Base-by-base conservation (phyloP, 2,888 invertebrate species). In the Galerucella pusilla region DNA sequence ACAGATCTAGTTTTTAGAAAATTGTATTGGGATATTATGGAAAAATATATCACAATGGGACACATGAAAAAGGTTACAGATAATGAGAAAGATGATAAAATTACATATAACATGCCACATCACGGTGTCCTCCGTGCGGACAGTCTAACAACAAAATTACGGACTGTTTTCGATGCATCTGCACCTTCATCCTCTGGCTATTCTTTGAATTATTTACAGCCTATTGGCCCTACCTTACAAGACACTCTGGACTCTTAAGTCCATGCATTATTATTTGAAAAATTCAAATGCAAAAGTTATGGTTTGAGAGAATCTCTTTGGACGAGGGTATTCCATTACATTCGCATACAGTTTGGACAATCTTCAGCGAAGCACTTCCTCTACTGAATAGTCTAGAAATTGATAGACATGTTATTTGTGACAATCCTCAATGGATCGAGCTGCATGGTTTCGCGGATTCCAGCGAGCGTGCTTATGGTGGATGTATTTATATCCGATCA, bases 231-330 rank as follows among this genome's bases (percentile, higher is more conserved):
- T 20, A 20, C 20, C 0, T 20, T 20, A 20, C 20, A 20, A 20
- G 20, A 20, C 20, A 20, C 20, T 20, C 20, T 20, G 20, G 80
- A 46, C 67, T 79, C 14, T 28, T 80, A 59, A 71, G 75, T 63
- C 75, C 75, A n/a, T 75, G 73, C 65, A 78, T 78, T 4, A 78
- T 80, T 57, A 52, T 70, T 7, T 74, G 73, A 10, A 81, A 80
- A 69, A 79, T 80, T 46, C 14, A 80, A 5, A 45, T 78, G 20
- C 79, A 78, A 49, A 42, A 75, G 45, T 7, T 52, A 16, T 52
- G 52, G 11, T 52, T 52, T 3, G 52, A 52, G 52, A 52, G 52
- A 52, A n/a, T 52, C 52, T 52, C 52, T n/a, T 52, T n/a, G 52
- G n/a, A 52, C 46, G 52, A 52, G n/a, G 52, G 52, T 46, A 12